Base-by-base conservation (phyloP, 1,140 invertebrate genomes). In the Achroia grisella region DNA sequence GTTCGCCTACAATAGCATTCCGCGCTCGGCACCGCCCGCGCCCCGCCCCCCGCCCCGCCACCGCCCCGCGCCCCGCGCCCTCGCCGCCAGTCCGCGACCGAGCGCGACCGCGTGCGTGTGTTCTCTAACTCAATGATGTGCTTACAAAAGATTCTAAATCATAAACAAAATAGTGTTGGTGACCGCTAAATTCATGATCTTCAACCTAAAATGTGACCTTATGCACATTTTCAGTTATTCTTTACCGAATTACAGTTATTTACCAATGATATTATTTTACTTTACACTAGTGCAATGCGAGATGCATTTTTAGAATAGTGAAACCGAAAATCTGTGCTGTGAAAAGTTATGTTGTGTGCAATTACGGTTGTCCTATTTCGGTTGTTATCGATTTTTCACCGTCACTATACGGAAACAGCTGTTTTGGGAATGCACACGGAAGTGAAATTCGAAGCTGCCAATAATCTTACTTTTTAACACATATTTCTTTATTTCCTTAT, bases 1-100 rank as follows among this genome's bases (percentile, higher is more conserved):
- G 73, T 79, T 81, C 75, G 75, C 78, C 74, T 80, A 78, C 76
- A 76, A 83, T 83, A 79, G 79, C 77, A 81, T 83, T 81, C 78
- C 74, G 65, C 46, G 49, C 52, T 49, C 44, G 50, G 40, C 52
- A 62, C 65, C 64, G 63, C 65, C 64, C 56, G 64, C 59, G 68
- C 45, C 63, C 76, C 75, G 62, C 78, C 71, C 60, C 68, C 63
- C 65, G 60, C 53, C 61, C 55, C 48, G 54, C 67, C 64, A 71
- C 65, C 65, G 59, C 72, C 61, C 60, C 77, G 55, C 66, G 55
- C 23, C 30, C 54, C 62, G 29, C 52, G 32, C 32, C 17, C 12
- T 10, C 44, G 40, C 44, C 58, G 59, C 58, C 76, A 72, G 75
- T 73, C 58, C 63, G 67, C 71, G 59, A 65, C 61, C 52, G 61